Evolutionary conservation across 2,888 invertebrate genomes (phyloP), one percentile per base, ranked within the genome.

Genomic region (Rhimphoctona megacephalus): DNA sequence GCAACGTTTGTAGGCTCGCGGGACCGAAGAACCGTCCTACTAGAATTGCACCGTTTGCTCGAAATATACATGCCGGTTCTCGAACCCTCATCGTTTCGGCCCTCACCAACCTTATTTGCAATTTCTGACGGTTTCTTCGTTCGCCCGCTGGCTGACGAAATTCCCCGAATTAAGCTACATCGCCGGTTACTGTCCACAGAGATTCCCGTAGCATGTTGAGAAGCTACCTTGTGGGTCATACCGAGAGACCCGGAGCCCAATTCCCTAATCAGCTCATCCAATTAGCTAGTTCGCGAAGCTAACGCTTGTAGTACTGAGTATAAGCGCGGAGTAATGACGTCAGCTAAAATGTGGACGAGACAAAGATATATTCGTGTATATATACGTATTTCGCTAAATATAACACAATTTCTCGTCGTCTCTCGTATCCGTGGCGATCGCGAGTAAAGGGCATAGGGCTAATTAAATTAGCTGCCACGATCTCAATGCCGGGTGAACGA

Each of bases 211-310:
- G 67, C 67, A 39, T 22, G 67, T 67, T 67, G 39, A 43, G 22
- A 36, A 11, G 49, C 25, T 49, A 49, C 43, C 30, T 30, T 17
- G 36, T 46, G 43, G 39, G n/a, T 17, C 43, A 43, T 22, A 25
- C 39, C 36, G 36, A 19, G 5, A n/a, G n/a, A 43, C 69, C 69
- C 69, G 49, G 46, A 46, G 72, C 66, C 77, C 77, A 84, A 83
- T 81, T 83, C 84, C 84, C 77, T 89, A 89, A 89, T 89, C 89
- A 89, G 85, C 84, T 89, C 84, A 88, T 89, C 87, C 84, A 88
- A 88, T 89, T 89, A 89, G 85, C 82, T 70, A 74, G 81, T 87
- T 83, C 76, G 79, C 81, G 78, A 69, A 85, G 79, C 76, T 80
- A 73, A 78, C 61, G 61, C 30, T 61, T 74, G 79, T 70, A 54